Conservation (phyloP, 1,140 invertebrate species). For the Cyclargus thomasi region DNA sequence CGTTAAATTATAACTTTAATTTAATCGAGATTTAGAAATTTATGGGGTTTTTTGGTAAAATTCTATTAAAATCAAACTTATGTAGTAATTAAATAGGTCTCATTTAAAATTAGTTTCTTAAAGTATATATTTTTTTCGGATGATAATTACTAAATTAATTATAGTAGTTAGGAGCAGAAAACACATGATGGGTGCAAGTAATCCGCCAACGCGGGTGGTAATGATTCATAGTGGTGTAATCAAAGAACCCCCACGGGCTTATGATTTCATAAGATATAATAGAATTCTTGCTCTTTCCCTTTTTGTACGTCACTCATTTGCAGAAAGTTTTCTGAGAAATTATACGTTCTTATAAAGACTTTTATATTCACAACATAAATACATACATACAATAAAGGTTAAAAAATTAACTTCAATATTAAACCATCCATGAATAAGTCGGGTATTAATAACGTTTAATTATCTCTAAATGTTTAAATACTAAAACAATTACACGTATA, state of each 20-base stretch:
- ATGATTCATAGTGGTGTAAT: slow-evolving; percentile 3
- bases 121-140: no score
- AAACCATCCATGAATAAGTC: neutral
- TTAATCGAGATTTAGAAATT: neutral
- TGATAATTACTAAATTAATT: no score
- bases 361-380: neutral
- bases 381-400: neutral
- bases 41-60: no score
- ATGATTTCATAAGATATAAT: neutral
- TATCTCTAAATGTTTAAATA: neutral
- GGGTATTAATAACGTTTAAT: neutral
- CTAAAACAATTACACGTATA: no score
- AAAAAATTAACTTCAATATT: neutral
- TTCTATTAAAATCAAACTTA: no score
- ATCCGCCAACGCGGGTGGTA: neutral
- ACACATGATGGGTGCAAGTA: neutral
- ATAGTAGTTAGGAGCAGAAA: neutral
- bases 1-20: neutral
- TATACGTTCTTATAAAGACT: no score
- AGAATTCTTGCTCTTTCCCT: neutral
- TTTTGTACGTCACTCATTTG: neutral
- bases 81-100: no score
- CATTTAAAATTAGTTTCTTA: no score
- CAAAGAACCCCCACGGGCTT: neutral
- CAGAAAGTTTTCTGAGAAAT: neutral